A percentile compares a stretch with the other conserved stretches of the same genome.
These are phyloP conservation scores for Hydroisotoma schaefferi DNA, from an alignment of 2,888 invertebrate genomes.

Conservation along the genomic window DNA sequence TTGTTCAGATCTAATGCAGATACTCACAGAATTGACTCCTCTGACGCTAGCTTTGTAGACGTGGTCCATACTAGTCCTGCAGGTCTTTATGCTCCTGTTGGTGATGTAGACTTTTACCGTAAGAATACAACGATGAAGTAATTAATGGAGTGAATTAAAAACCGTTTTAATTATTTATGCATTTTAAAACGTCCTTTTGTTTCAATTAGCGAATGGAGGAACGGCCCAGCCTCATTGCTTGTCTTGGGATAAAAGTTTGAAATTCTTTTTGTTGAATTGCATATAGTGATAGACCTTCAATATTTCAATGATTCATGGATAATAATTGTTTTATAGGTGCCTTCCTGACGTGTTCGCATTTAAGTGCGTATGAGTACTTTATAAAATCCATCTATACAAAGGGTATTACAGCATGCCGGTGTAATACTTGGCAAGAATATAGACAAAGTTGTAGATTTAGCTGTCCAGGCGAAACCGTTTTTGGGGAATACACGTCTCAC, in stretches of 20 bases:
- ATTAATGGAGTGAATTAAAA: not conserved
- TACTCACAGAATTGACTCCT: constrained; percentile 25
- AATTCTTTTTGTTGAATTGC: not conserved
- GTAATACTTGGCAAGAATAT: constrained; percentile 28
- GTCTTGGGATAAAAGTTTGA: not conserved
- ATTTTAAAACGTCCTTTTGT: not conserved
- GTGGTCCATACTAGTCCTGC: constrained; percentile 34
- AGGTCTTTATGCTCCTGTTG: constrained; percentile 28
- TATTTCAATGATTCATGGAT: not conserved
- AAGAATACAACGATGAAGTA: not conserved
- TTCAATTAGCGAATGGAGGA: not conserved
- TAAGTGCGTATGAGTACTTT: constrained; percentile 23
- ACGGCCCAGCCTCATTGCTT: not conserved
- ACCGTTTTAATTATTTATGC: not conserved
- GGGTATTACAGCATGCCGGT: constrained; percentile 21
- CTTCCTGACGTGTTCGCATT: constrained; percentile 18
- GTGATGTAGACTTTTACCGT: constrained; percentile 37
- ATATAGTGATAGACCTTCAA: too few species aligned
- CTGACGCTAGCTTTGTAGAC: constrained; percentile 36
- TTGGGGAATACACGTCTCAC: constrained; percentile 28
- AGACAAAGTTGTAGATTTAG: constrained; percentile 17
- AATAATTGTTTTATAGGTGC: not conserved
- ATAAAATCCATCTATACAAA: constrained; percentile 16
- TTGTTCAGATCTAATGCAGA: constrained; percentile 5
- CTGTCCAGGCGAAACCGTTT: constrained; percentile 15